Conservation (phyloP, 2,888 invertebrate genomes). For the Tenthredo notha region DNA sequence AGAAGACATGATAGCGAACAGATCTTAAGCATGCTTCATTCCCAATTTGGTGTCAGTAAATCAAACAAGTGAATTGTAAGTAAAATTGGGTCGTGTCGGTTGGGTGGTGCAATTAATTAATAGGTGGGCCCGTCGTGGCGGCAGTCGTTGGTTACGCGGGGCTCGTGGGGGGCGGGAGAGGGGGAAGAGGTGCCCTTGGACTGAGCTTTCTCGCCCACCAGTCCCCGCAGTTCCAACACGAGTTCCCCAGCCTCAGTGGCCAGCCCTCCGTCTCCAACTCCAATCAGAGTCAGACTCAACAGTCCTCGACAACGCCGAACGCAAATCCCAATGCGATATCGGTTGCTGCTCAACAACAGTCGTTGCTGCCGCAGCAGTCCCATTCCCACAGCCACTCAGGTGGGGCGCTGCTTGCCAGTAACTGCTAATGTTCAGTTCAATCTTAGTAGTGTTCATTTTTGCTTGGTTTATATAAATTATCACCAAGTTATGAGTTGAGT, state of each 20-base stretch:
- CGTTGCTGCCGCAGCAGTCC: constrained; percentile 78
- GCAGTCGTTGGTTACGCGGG: constrained; percentile 80
- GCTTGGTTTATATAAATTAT: constrained; percentile 36
- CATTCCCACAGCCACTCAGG: constrained; percentile 75
- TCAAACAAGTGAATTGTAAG: constrained; percentile 55
- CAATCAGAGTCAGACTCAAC: constrained; percentile 71
- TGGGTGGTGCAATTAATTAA: constrained; percentile 68
- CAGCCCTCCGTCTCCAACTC: constrained; percentile 71
- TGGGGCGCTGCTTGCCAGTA: constrained; percentile 68
- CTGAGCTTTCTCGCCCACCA: constrained; percentile 82
- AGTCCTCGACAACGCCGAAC: constrained; percentile 70
- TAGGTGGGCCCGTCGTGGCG: constrained; percentile 71
- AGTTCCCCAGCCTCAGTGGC: constrained; percentile 91
- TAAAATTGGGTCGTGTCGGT: constrained; percentile 59
- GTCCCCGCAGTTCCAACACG: constrained; percentile 96
- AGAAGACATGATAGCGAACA: constrained; percentile 4
- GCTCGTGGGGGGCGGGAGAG: constrained; percentile 83
- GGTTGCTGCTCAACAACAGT: constrained; percentile 70
- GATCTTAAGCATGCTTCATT: constrained; percentile 22
- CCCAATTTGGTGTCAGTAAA: constrained; percentile 47
- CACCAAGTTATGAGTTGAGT: neutral
- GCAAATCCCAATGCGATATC: constrained; percentile 69
- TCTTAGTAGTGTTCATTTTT: constrained; percentile 53
- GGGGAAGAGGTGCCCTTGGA: constrained; percentile 77
- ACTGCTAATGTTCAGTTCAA: constrained; percentile 63